These are phyloP conservation scores for Nemoura dubitans DNA, from an alignment of 2,888 invertebrate genomes.

Conservation along the genomic window DNA sequence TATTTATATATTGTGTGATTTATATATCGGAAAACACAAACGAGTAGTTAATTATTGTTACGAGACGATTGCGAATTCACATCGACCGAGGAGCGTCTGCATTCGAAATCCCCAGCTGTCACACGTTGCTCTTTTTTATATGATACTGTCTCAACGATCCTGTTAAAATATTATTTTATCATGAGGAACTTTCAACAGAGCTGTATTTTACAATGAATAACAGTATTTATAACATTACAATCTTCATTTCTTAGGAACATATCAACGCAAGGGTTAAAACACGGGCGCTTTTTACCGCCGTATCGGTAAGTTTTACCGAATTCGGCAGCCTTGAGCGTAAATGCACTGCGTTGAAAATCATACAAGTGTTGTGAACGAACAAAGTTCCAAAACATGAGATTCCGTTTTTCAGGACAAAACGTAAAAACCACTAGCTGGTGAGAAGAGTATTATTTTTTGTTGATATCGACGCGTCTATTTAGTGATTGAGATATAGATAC, in stretches of 20 bases:
- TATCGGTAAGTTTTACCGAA: neutral
- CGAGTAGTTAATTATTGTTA: neutral
- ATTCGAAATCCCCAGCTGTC: neutral
- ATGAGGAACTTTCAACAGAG: constrained; percentile 27
- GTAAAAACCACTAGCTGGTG: neutral
- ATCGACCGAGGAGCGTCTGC: too few species aligned
- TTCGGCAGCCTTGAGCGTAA: neutral
- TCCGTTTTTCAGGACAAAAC: neutral
- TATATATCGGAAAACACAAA: constrained; percentile 19
- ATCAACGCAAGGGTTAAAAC: constrained; percentile 7
- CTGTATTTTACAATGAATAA: neutral
- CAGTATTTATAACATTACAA: neutral
- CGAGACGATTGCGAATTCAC: constrained; percentile 1
- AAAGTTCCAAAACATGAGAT: neutral
- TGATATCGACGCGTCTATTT: neutral
- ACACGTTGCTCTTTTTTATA: neutral
- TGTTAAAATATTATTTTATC: constrained; percentile 35
- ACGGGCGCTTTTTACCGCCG: neutral
- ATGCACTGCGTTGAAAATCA: neutral
- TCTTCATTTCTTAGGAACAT: neutral
- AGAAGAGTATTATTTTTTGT: neutral
- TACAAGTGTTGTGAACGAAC: neutral
- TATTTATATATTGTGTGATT: constrained; percentile 7
- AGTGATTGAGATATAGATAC: constrained; percentile 5
- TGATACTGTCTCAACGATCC: neutral